These are phyloP conservation scores for Pogonus chalceus DNA, from an alignment of 1,140 invertebrate species.

Conservation along the genomic window DNA sequence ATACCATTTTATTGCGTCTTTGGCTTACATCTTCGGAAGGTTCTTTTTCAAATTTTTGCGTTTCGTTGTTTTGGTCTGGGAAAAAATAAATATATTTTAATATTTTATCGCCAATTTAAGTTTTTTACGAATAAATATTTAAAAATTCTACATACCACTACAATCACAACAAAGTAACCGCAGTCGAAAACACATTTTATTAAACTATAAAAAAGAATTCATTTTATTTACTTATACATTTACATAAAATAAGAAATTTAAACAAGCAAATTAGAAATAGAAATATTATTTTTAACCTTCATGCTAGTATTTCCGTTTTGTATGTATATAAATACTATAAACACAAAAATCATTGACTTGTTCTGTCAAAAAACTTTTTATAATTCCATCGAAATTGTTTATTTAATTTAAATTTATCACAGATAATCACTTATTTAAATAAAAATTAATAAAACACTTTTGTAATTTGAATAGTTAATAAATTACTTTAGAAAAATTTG, in stretches of 20 bases:
- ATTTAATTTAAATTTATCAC: no score
- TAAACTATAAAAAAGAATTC: conserved; percentile 13
- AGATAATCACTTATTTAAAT: no score
- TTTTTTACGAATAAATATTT: no score
- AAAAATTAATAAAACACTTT: no score
- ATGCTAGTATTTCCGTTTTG: conserved; percentile 4
- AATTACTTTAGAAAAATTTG: no score
- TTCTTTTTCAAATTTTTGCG: conserved; percentile 25
- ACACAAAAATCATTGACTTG: conserved; percentile 8
- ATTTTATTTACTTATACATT: not conserved
- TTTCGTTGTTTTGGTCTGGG: conserved; percentile 38
- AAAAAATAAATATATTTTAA: not conserved
- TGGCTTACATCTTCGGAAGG: not conserved
- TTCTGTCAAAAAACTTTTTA: no score
- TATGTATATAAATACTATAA: not conserved
- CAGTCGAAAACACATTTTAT: conserved; percentile 38
- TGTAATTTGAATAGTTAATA: no score
- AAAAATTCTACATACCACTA: conserved; percentile 35
- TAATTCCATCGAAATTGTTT: no score
- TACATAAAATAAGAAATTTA: not conserved
- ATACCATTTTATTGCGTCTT: conserved; percentile 30
- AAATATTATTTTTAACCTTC: conserved; percentile 4
- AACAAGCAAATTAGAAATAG: conserved; percentile 9
- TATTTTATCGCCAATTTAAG: no score
- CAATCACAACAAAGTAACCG: conserved; percentile 45